A percentile compares a stretch with the other conserved stretches of the same genome.
These are phyloP conservation scores for Callipepla squamata DNA, from an alignment of 2,113 vertebrate species.

Conservation along the genomic window DNA sequence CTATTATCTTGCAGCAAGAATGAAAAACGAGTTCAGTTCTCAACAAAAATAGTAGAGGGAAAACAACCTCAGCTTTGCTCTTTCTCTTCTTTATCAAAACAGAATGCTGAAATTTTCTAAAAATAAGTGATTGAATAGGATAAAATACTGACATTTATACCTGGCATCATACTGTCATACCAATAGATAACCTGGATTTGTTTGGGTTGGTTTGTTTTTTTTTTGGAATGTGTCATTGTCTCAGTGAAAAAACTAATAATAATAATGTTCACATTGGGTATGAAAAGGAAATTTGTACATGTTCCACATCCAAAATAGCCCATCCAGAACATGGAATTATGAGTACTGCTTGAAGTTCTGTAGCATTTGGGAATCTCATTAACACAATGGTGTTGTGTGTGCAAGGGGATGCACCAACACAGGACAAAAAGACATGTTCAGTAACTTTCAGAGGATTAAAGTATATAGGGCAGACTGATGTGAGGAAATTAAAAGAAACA, in stretches of 20 bases:
- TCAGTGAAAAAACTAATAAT: background rate
- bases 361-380: background rate
- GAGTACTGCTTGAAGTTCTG: background rate
- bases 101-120: background rate
- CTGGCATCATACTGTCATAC: background rate
- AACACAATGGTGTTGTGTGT: background rate
- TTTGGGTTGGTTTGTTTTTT: background rate
- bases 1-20: background rate
- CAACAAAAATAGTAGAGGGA: background rate
- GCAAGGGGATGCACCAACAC: background rate
- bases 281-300: background rate
- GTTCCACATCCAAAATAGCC: background rate
- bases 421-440: background rate
- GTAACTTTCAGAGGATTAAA: conserved; percentile 20
- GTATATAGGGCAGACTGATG: background rate
- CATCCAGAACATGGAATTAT: background rate
- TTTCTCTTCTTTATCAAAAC: background rate
- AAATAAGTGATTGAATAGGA: background rate
- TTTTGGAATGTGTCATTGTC: background rate
- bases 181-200: background rate
- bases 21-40: background rate
- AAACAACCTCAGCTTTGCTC: background rate
- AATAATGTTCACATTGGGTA: background rate
- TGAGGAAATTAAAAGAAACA: background rate
- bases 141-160: background rate